Evolutionary conservation across 2,888 invertebrate genomes (phyloP), one percentile per base, ranked within the genome.

Genomic region (Lepidonotus clava): DNA sequence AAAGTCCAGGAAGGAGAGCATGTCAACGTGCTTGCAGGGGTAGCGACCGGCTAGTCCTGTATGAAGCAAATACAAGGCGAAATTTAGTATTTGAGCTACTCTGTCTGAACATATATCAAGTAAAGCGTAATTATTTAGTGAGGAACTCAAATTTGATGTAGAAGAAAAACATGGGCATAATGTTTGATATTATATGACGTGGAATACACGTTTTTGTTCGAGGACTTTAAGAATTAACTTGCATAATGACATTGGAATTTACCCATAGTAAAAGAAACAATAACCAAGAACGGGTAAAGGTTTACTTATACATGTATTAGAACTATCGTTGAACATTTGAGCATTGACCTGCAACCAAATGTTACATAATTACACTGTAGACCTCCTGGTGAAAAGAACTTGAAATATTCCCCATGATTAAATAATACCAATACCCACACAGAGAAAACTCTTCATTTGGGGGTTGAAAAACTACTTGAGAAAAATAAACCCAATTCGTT

Each of bases 1-100:
- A 46, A 83, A 83, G 32, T 83, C 51, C n/a, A 83, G 8, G 83
- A 83, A 83, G 18, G 83, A 41, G 1, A 51, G 28, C 32, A n/a
- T 21, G 51, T 83, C 83, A n/a, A 51, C 51, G 24, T 46, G 18
- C 28, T 83, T 51, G 32, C 83, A 83, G 4, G 83, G 83, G 40
- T 83, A 51, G 1, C 14, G 4, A 5, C 83, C 83, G 2, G 83
- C 83, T 6, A 83, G n/a, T 8, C 83, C 83, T 83, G 51, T 38
- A 18, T 1, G 2, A 24, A n/a, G 14, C 51, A 51, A 51, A 51
- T 14, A 51, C 14, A 36, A 34, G 32, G 36, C 18, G 53, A 4
- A 53, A 53, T 53, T 53, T 53, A 8, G 2, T 18, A 53, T 53
- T 53, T 53, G 2, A 53, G 11, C 4, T 53, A 18, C 8, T 18